Evolutionary conservation across 2,888 invertebrate genomes (phyloP).

Genomic region (Alloplasta piceator): DNA sequence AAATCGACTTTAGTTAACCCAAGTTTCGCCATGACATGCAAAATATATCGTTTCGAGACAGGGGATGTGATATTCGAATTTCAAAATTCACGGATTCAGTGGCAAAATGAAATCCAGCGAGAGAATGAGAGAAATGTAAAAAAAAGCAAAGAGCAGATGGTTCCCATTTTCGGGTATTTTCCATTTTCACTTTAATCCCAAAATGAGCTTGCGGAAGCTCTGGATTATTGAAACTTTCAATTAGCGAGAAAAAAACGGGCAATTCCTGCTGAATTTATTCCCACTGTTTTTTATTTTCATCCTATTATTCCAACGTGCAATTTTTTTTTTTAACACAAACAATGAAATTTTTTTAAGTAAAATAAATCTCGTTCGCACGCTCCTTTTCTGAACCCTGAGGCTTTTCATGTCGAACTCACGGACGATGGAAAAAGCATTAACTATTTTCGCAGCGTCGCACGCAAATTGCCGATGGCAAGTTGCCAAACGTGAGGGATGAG

Average conservation of each 20-base stretch:
- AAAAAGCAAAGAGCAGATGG: no score
- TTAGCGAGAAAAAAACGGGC: no score
- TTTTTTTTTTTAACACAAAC: no score
- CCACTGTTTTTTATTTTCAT: no score
- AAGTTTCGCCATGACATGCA: slow-evolving; percentile 1
- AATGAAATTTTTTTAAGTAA: no score
- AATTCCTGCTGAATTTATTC: no score
- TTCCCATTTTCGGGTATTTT: no score
- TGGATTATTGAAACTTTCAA: no score
- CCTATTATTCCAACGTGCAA: no score
- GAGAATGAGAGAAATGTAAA: not conserved
- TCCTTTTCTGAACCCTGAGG: not conserved
- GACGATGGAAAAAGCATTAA: slow-evolving; percentile 42
- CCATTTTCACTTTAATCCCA: no score
- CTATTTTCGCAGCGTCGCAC: slow-evolving; percentile 43
- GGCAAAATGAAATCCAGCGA: slow-evolving; percentile 26
- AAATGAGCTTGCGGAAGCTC: no score
- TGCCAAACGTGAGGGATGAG: slow-evolving; percentile 9
- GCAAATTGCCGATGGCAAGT: slow-evolving; percentile 41
- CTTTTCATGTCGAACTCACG: slow-evolving; percentile 39
- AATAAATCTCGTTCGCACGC: no score
- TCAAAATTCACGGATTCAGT: not conserved
- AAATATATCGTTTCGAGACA: not conserved
- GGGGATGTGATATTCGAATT: slow-evolving; percentile 7
- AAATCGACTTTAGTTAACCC: slow-evolving; percentile 28